Evolutionary conservation across 30 jellyfish, hydroid and myxozoan genomes (phyloP), one percentile per base, ranked within the genome.

Genomic region (Cassiopea xamachana): DNA sequence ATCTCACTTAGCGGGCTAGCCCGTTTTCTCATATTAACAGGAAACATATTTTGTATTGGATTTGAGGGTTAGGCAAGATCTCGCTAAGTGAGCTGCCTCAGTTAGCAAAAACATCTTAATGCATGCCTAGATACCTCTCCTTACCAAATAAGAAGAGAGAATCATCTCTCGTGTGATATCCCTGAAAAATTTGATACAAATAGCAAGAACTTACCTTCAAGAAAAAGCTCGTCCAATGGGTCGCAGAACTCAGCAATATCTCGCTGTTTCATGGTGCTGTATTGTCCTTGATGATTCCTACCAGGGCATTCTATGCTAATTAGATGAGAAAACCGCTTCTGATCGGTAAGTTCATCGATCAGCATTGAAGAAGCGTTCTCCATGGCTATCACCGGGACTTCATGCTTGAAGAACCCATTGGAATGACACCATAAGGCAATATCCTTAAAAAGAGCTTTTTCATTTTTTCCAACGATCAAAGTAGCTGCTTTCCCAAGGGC

Each of bases 241-340:
- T 94, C 98, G 77, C 97, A 86, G 39, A 1, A 3, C 3, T 74
- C 75, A 9, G 98, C 39, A 70, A 93, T 89, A 59, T 88, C 95
- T 6, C 87, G 80, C 12, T 83, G 91, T 39, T 19, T 90, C 98
- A 94, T 94, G 5, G 97, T 91, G 58, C 87, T 48, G 92, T 87
- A 90, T 0, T 47, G 62, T 46, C 97, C 97, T 4, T 83, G 61
- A 12, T 83, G 76, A 46, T 77, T 61, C 58, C 92, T 73, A 15
- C 96, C 93, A 16, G 98, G 97, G 27, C 98, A 86, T 60, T 94
- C 98, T 39, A 94, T 94, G 69, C 98, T 94, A 46, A 94, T 69
- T 46, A 94, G 85, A 72, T 94, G 98, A n/a, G 97, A 90, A 61
- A 85, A 94, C 9, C 94, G 80, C 51, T 68, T 73, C 73, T 84